Conservation (phyloP, 1,140 invertebrate species). For the Drosophila sturtevanti region DNA sequence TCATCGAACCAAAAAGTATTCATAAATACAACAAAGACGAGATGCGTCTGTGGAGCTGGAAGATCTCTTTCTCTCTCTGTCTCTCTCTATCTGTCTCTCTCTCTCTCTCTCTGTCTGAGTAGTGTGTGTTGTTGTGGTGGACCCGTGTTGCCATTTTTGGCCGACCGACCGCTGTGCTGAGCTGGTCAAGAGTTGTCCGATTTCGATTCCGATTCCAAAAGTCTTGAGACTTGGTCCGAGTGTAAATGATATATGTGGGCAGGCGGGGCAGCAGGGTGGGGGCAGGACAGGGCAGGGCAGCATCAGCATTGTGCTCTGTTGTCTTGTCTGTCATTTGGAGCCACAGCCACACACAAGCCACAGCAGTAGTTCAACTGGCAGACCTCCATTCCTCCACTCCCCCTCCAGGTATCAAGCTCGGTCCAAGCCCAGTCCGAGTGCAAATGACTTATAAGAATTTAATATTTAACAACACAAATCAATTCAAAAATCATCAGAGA, state of each 20-base stretch:
- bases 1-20: constrained; percentile 19
- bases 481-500: constrained; percentile 80
- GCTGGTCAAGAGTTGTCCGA: constrained; percentile 44
- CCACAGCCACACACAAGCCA: constrained; percentile 55
- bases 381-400: not conserved
- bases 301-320: constrained; percentile 23
- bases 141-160: constrained; percentile 67
- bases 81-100: too few relatives aligned
- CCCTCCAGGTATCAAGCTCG: not conserved
- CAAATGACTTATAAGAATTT: constrained; percentile 82
- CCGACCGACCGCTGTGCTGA: constrained; percentile 69
- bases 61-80: not conserved
- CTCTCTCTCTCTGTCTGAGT: too few relatives aligned
- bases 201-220: constrained; percentile 54
- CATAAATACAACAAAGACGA: constrained; percentile 47
- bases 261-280: constrained; percentile 12
- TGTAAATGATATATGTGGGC: constrained; percentile 78
- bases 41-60: constrained; percentile 12
- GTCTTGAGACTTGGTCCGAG: constrained; percentile 36
- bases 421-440: constrained; percentile 47
- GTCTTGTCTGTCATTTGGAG: constrained; percentile 77
- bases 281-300: not conserved
- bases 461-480: constrained; percentile 82
- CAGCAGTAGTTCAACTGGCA: not conserved
- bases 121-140: not conserved